phyloP scores from a whole-genome alignment of 2,113 vertebrate genomes.

The Zootoca vivipara region DNA sequence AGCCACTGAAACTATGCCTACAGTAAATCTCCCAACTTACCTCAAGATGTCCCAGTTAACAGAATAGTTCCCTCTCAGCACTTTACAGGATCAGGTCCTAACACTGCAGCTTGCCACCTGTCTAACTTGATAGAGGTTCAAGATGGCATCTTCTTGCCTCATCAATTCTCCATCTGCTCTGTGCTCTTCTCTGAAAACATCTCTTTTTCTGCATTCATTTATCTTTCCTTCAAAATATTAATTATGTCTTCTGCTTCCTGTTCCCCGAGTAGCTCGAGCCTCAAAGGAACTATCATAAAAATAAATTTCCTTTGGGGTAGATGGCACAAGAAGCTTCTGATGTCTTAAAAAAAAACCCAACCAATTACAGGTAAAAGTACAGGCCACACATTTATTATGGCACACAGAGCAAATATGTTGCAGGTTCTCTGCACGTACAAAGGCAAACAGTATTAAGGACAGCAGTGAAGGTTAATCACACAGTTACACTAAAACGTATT shows the following conservation, averaged over 20 bases:
- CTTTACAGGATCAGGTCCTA: constrained; percentile 19
- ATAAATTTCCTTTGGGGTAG: not conserved
- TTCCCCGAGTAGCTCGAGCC: not conserved
- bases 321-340: not conserved
- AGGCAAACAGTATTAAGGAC: not conserved
- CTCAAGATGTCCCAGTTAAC: not conserved
- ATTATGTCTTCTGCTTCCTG: constrained; percentile 26
- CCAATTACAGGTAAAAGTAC: not conserved
- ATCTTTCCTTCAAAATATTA: constrained; percentile 2
- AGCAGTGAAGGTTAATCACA: not conserved
- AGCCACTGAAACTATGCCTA: not conserved
- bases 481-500: not conserved
- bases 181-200: constrained; percentile 29
- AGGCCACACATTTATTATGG: not conserved
- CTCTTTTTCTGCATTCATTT: constrained; percentile 7
- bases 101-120: constrained; percentile 57
- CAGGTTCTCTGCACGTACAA: no score
- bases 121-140: constrained; percentile 48
- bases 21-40: not conserved
- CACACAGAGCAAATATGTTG: not conserved
- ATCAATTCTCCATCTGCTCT: constrained; percentile 66
- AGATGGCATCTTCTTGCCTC: constrained; percentile 61
- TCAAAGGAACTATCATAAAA: not conserved
- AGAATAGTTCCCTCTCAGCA: not conserved
- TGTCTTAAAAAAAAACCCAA: not conserved